Evolutionary conservation across 2,113 vertebrate species (phyloP).

Genomic region (Passer domesticus): DNA sequence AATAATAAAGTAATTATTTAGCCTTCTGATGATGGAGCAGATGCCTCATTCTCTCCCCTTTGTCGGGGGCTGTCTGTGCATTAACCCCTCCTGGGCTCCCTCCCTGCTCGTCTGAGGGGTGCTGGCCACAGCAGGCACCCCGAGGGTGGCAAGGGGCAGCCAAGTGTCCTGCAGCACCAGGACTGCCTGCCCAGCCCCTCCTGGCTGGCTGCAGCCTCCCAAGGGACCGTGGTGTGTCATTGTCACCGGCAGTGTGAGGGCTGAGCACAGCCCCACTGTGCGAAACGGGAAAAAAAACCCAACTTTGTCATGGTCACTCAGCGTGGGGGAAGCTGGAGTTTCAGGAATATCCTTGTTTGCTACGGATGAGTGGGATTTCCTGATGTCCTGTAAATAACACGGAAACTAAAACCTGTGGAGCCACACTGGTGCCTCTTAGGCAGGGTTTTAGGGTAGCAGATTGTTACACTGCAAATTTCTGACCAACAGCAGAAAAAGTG

Average conservation of each 20-base stretch:
- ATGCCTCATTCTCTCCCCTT: too few relatives aligned
- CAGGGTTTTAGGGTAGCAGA: not conserved
- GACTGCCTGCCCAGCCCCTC: not conserved
- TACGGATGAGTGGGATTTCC: not conserved
- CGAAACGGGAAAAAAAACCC: not conserved
- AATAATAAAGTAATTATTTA: too few relatives aligned
- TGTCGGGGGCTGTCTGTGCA: too few relatives aligned
- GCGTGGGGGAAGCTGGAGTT: not conserved
- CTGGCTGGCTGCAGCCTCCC: accelerated
- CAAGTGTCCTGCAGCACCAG: not conserved
- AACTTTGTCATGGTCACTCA: not conserved
- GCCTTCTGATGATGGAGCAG: too few relatives aligned
- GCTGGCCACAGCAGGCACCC: not conserved
- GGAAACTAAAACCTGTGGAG: slow-evolving; percentile 17
- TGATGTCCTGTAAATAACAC: not conserved
- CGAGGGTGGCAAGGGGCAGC: not conserved
- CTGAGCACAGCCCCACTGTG: not conserved
- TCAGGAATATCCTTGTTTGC: not conserved
- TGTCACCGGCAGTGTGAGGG: not conserved
- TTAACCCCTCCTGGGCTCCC: not conserved
- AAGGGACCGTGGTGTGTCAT: accelerated
- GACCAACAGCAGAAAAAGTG: accelerated
- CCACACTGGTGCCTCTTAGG: not conserved
- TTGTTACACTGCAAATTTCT: not conserved
- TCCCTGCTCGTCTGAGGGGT: accelerated